These are phyloP conservation scores for Ariolimax columbianus DNA, from an alignment of 2,888 invertebrate genomes.

Conservation along the genomic window DNA sequence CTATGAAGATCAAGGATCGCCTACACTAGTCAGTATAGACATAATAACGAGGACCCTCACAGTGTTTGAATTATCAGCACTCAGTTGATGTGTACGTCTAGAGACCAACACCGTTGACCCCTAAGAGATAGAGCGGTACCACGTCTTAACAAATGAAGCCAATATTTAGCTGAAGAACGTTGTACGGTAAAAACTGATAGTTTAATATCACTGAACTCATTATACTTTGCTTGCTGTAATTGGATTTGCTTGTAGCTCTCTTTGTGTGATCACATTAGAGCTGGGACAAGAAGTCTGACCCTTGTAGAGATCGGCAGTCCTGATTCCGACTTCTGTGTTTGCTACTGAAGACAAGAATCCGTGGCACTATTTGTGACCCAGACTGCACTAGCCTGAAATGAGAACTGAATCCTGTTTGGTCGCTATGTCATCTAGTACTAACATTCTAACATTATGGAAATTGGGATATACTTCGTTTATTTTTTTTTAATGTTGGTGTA, in stretches of 20 bases:
- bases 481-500: no score
- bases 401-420: background rate
- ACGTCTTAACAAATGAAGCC: background rate
- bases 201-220: slow-evolving; percentile 23
- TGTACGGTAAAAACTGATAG: no score
- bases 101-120: background rate
- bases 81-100: no score
- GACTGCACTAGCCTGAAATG: background rate
- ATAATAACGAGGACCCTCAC: no score
- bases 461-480: background rate
- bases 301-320: background rate
- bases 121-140: background rate
- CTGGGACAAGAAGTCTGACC: slow-evolving; percentile 2
- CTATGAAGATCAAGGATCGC: no score
- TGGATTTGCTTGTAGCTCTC: slow-evolving; percentile 27
- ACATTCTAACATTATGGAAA: background rate
- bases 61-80: no score
- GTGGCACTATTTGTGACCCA: background rate
- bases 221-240: slow-evolving; percentile 16
- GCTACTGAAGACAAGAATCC: background rate
- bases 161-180: background rate
- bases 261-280: slow-evolving; percentile 30
- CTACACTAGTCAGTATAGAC: no score
- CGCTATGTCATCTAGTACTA: background rate
- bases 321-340: background rate